phyloP scores from a whole-genome alignment of 2,888 invertebrate species.

The Meteorus colon region DNA sequence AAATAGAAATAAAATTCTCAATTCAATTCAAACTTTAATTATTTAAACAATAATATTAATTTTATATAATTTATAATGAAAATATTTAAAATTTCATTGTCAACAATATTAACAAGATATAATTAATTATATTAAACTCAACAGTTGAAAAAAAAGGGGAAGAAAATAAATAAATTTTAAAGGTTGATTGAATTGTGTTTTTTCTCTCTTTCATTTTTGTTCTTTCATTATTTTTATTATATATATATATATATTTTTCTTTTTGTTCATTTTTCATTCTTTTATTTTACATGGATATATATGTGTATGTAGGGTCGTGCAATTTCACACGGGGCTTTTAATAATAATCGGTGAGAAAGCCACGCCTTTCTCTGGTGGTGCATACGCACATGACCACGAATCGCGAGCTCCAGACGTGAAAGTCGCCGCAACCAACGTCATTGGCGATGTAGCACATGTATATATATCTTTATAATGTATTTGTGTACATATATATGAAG shows the following conservation, averaged over 20 bases:
- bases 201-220: background rate
- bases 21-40: no score
- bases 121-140: background rate
- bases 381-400: conserved; percentile 12
- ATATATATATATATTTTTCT: background rate
- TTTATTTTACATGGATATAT: background rate
- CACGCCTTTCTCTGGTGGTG: conserved; percentile 46
- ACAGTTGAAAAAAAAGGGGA: background rate
- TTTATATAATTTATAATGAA: no score
- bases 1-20: no score
- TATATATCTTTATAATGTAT: background rate
- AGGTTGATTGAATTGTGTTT: background rate
- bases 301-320: conserved; percentile 3
- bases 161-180: background rate
- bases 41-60: no score
- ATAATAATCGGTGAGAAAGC: conserved; percentile 46
- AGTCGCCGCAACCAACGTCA: conserved; percentile 16
- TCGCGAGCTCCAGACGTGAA: conserved; percentile 8
- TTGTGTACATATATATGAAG: background rate
- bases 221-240: background rate
- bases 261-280: background rate
- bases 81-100: background rate
- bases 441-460: background rate
- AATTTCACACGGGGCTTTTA: background rate
- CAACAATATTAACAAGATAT: background rate